Base-by-base conservation (phyloP, 2,113 vertebrate species). In the Phylloscopus whistleri region DNA sequence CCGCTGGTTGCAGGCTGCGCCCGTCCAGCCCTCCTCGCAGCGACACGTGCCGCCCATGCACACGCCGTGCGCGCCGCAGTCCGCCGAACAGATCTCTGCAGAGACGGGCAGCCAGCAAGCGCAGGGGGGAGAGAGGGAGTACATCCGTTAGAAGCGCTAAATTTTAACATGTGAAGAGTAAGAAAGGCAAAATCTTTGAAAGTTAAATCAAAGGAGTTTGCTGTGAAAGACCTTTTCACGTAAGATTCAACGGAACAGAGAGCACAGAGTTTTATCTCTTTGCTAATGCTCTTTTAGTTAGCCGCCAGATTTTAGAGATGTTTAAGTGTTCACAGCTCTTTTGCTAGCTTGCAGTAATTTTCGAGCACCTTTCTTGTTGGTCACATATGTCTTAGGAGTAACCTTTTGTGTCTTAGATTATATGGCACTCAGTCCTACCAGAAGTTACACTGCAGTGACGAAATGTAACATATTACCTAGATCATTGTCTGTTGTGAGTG, bases 21-120 rank as follows among this genome's bases (percentile, higher is more conserved):
- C 99, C 0, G 98, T 98, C 99, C 99, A 99, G 97, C 99, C 99
- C 66, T 99, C 99, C 96, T 99, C 98, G 33, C 99, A 99, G 95
- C 99, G 99, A 88, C 99, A 99, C 7, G 97, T 94, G 7, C 99
- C 99, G 4, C 98, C 98, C 97, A 99, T 97, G 98, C 99, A 99
- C 30, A 99, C 98, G 0, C 99, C 99, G 2, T 98, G 99, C 1
- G 98, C 84, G 94, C 99, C 98, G 2, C 99, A 99, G 98, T 99
- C 99, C 95, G 96, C 98, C 0, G 98, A 96, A 33, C 99, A 99
- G 70, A 99, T 97, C 74, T 99, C 99, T 99, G 97, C 16, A 8
- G 77, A 62, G 51, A 67, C 16, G 43, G 39, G 94, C 64, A 94
- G 87, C 66, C 23, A 56, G n/a, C 68, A 11, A n/a, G 39, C 24